A percentile compares a stretch with the other conserved stretches of the same genome.
phyloP scores from a whole-genome alignment of 1,140 invertebrate genomes.

The Pentalonia nigronervosa region DNA sequence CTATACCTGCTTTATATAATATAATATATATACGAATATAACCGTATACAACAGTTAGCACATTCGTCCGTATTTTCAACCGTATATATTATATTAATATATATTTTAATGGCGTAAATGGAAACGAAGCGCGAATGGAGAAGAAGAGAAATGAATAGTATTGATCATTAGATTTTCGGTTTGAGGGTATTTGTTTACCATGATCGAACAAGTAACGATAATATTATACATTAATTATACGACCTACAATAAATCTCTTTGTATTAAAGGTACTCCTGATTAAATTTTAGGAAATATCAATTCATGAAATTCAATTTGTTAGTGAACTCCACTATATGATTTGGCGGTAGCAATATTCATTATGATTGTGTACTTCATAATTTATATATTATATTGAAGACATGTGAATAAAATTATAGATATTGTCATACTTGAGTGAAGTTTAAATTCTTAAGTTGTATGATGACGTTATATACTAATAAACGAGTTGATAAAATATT shows the following conservation, averaged over 20 bases:
- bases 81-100: neutral
- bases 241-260: neutral
- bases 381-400: neutral
- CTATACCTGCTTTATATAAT: neutral
- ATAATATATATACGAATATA: neutral
- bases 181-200: neutral
- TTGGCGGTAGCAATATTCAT: neutral
- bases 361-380: neutral
- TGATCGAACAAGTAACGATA: neutral
- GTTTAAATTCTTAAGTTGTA: neutral
- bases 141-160: neutral
- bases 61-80: neutral
- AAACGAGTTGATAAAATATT: neutral
- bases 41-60: neutral
- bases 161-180: neutral
- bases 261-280: neutral
- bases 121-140: neutral
- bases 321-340: neutral
- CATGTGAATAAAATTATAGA: neutral
- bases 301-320: neutral
- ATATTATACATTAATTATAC: neutral
- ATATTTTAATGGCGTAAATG: neutral
- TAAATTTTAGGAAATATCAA: neutral
- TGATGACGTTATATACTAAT: neutral
- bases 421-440: neutral